Percentiles rank a stretch among this genome's conserved stretches.
These are phyloP conservation scores for Tigriopus japonicus DNA, from an alignment of 1,140 invertebrate species.

Conservation along the genomic window DNA sequence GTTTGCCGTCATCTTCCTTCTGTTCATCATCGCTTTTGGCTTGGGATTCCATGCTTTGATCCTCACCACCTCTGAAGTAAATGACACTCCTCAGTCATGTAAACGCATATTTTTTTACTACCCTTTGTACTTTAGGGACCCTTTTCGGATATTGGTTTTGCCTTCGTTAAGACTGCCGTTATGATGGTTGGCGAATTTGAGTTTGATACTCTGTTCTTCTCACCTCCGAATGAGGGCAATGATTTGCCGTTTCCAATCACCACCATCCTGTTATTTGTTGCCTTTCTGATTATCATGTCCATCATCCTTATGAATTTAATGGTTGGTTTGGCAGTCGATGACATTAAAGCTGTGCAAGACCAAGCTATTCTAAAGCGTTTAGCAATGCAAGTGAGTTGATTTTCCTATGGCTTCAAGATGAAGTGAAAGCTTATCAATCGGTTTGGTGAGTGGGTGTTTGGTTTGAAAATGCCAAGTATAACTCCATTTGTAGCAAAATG, in stretches of 20 bases:
- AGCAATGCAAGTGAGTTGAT: conserved; percentile 28
- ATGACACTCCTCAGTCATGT: neutral
- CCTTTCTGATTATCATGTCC: conserved; percentile 57
- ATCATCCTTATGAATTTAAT: conserved; percentile 62
- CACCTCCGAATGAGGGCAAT: conserved; percentile 31
- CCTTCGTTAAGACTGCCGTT: conserved; percentile 57
- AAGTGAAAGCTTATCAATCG: too few species aligned
- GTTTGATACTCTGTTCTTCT: conserved; percentile 53
- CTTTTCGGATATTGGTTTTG: conserved; percentile 24
- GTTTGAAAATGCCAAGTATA: too few species aligned
- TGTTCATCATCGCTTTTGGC: conserved; percentile 34
- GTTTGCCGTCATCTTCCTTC: conserved; percentile 31
- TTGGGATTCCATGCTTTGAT: conserved; percentile 26
- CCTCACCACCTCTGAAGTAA: too few species aligned
- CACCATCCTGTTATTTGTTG: conserved; percentile 34
- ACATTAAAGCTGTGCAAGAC: conserved; percentile 26
- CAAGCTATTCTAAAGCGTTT: conserved; percentile 32
- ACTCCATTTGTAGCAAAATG: too few species aligned
- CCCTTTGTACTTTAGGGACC: neutral
- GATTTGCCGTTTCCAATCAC: neutral
- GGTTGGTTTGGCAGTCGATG: conserved; percentile 27
- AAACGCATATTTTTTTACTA: neutral
- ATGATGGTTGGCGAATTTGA: conserved; percentile 76
- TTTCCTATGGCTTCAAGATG: neutral
- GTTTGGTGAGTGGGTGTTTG: too few species aligned